Base-by-base conservation (phyloP, 1,140 invertebrate genomes). In the Anoplophora glabripennis region DNA sequence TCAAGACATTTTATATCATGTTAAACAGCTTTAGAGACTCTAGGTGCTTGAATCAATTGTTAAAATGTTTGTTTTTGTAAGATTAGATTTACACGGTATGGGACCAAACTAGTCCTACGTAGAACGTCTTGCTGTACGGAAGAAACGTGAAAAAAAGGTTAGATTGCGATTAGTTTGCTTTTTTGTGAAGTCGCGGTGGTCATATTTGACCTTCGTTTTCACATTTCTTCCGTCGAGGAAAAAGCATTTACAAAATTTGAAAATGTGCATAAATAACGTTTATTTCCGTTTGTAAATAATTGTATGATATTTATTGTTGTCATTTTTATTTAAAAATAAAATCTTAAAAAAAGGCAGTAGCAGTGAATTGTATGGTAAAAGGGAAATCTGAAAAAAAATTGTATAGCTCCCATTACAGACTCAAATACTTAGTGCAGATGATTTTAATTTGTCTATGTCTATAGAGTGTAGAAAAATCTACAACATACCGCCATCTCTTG, bases 51-150 rank as follows among this genome's bases (percentile, higher is more conserved):
- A 15, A 17, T 33, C 7, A 7, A 38, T 52, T 52, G 8, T 40
- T 40, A 33, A 14, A 52, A 17, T 21, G 21, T n/a, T 37, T 40
- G 37, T 40, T 54, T 54, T 54, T 14, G 38, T 44, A 11, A 17
- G 21, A 9, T 44, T 17, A 54, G 40, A 33, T 54, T 35, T 44
- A 53, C 17, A 54, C 15, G 41, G 37, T 42, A 54, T 33, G 53
- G 53, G 53, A 54, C 53, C 53, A 54, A 54, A n/a, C 18, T 54
- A 44, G 53, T 54, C 53, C 53, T 54, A 15, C 33, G 44, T 9
- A 45, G 18, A 35, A 18, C 15, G 10, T 17, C 14, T 45, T 45
- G 17, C 17, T 18, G 17, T 9, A 17, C 17, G 10, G 42, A 45
- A 45, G 17, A 45, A 45, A 17, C 1, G 42, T 45, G 42, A 17